phyloP scores from a whole-genome alignment of 2,888 invertebrate species.

The Dastarcus helophoroides region DNA sequence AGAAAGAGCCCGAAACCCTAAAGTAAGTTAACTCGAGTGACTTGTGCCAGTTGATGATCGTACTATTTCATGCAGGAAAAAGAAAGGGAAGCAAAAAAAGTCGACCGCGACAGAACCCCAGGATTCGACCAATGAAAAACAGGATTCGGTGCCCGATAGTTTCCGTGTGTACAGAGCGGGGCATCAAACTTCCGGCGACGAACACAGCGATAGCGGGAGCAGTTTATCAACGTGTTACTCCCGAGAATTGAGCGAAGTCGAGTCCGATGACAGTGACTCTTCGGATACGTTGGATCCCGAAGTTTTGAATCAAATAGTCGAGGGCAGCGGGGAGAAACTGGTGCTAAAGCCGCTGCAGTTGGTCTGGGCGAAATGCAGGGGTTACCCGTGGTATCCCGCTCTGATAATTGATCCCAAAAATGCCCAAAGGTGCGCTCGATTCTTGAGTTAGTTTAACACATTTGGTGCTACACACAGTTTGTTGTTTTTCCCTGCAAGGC shows the following conservation, averaged over 20 bases:
- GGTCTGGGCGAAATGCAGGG: conserved; percentile 95
- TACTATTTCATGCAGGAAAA: conserved; percentile 19
- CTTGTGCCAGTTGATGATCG: too few relatives aligned
- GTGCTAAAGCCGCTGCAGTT: conserved; percentile 74
- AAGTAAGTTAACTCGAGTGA: conserved; percentile 7
- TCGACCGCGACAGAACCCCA: conserved; percentile 19
- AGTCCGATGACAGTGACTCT: conserved; percentile 31
- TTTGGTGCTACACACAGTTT: too few relatives aligned
- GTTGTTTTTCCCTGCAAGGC: too few relatives aligned
- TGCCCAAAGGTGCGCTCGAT: conserved; percentile 47
- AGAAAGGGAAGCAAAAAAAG: conserved; percentile 32
- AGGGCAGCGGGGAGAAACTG: conserved; percentile 20
- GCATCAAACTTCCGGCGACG: conserved; percentile 31
- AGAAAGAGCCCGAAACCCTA: conserved; percentile 25
- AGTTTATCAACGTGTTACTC: conserved; percentile 40
- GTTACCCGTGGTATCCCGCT: conserved; percentile 97
- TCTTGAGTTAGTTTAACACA: background rate
- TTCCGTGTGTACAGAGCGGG: conserved; percentile 43
- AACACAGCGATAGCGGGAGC: conserved; percentile 34
- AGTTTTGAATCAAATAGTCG: conserved; percentile 31
- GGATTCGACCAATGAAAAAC: conserved; percentile 17
- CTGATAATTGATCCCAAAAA: conserved; percentile 91
- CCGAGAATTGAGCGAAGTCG: conserved; percentile 34
- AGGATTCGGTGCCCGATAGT: conserved; percentile 38
- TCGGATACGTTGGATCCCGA: conserved; percentile 34